These are phyloP conservation scores for Eulithis prunata DNA, from an alignment of 2,888 invertebrate species.

Conservation along the genomic window DNA sequence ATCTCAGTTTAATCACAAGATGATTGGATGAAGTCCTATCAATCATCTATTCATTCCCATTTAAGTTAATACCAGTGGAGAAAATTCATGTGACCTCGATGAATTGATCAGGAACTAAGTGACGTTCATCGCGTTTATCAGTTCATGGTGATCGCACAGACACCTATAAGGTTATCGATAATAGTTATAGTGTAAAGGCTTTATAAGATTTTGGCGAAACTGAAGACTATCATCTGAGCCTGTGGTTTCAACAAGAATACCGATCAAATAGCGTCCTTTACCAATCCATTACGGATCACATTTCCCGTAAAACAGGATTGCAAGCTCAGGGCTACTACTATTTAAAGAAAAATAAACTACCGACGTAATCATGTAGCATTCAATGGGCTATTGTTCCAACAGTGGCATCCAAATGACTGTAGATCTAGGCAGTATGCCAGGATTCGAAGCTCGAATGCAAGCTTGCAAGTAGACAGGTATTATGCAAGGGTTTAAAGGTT, in stretches of 20 bases:
- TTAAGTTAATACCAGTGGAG: too few species aligned
- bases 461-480: constrained; percentile 10
- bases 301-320: neutral
- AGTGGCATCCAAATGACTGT: constrained; percentile 16
- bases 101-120: too few species aligned
- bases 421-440: constrained; percentile 28
- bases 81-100: too few species aligned
- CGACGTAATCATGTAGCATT: constrained; percentile 22
- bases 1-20: neutral
- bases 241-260: too few species aligned
- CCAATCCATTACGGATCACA: too few species aligned
- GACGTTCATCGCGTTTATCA: too few species aligned
- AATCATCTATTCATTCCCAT: neutral
- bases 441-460: constrained; percentile 9
- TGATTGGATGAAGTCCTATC: neutral
- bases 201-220: too few species aligned
- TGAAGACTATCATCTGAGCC: too few species aligned
- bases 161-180: too few species aligned
- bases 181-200: too few species aligned
- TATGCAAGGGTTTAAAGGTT: constrained; percentile 1
- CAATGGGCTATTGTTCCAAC: constrained; percentile 26
- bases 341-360: neutral
- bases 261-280: too few species aligned
- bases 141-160: too few species aligned
- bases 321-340: neutral